Evolutionary conservation across 1,140 invertebrate species (phyloP).

Genomic region (Geopemphigus sp.): DNA sequence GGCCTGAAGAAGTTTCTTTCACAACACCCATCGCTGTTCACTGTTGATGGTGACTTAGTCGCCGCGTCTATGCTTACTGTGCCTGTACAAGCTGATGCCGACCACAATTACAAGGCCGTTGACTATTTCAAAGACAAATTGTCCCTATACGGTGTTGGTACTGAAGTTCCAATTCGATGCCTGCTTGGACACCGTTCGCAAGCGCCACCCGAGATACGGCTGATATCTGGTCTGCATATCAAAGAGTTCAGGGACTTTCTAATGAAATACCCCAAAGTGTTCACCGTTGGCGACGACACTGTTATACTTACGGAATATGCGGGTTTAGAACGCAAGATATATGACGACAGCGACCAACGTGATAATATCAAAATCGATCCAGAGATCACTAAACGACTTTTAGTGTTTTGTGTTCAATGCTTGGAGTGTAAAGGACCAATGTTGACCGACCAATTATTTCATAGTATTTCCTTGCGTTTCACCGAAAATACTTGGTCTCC

Average conservation of each 20-base stretch:
- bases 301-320: slow-evolving; percentile 69
- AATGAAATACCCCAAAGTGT: slow-evolving; percentile 77
- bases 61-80: slow-evolving; percentile 67
- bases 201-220: slow-evolving; percentile 90
- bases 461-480: slow-evolving; percentile 73
- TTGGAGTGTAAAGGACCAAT: slow-evolving; percentile 77
- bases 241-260: slow-evolving; percentile 93
- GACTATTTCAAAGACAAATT: slow-evolving; percentile 92
- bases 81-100: slow-evolving; percentile 57
- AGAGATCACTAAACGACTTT: slow-evolving; percentile 69
- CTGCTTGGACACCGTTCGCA: slow-evolving; percentile 88
- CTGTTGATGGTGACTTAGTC: slow-evolving; percentile 88
- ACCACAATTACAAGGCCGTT: slow-evolving; percentile 85
- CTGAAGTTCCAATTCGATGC: slow-evolving; percentile 89
- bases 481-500: slow-evolving; percentile 74
- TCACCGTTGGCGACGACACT: slow-evolving; percentile 85
- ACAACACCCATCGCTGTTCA: slow-evolving; percentile 89
- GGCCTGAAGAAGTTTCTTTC: slow-evolving; percentile 87
- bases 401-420: slow-evolving; percentile 75
- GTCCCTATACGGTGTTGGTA: slow-evolving; percentile 82
- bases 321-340: slow-evolving; percentile 61
- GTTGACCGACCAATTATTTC: slow-evolving; percentile 81
- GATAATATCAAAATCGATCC: slow-evolving; percentile 74
- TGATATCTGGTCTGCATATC: slow-evolving; percentile 90
- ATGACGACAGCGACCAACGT: slow-evolving; percentile 61